Evolutionary conservation across 2,113 vertebrate species (phyloP).

Genomic region (Nematolebias whitei): DNA sequence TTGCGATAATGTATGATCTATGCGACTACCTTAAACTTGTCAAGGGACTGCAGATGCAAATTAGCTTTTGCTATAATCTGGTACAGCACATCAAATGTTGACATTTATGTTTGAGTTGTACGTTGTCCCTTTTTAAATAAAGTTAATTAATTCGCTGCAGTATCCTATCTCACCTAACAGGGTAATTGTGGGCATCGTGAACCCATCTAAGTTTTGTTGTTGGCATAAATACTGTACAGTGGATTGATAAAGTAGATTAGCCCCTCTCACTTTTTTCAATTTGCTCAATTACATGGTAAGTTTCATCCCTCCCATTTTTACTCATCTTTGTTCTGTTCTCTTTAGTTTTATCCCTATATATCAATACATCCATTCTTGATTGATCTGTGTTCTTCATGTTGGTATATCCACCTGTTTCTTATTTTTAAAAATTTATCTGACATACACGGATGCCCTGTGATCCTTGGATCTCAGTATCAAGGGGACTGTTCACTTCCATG

Average conservation of each 20-base stretch:
- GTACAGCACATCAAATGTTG: no score
- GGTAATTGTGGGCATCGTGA: no score
- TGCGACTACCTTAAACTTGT: no score
- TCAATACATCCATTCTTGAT: conserved; percentile 14
- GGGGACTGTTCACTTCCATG: conserved; percentile 57
- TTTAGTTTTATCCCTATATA: conserved; percentile 38
- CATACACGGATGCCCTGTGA: conserved; percentile 66
- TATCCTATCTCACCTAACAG: no score
- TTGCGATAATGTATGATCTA: no score
- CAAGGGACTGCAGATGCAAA: no score
- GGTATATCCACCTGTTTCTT: conserved; percentile 18
- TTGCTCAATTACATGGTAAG: conserved; percentile 15
- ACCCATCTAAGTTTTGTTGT: no score
- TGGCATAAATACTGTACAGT: no score
- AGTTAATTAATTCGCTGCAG: no score
- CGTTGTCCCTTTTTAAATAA: no score
- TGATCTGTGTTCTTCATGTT: conserved; percentile 31
- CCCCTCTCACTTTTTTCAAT: conserved; percentile 23
- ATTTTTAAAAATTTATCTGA: conserved; percentile 38
- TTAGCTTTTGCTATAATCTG: no score
- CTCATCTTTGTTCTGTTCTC: conserved; percentile 16
- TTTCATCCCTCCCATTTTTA: conserved; percentile 13
- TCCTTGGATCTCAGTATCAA: conserved; percentile 70
- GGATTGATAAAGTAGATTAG: conserved; percentile 2
- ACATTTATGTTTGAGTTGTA: no score